phyloP scores from a whole-genome alignment of 2,888 invertebrate genomes.

The Deroplatys truncata region DNA sequence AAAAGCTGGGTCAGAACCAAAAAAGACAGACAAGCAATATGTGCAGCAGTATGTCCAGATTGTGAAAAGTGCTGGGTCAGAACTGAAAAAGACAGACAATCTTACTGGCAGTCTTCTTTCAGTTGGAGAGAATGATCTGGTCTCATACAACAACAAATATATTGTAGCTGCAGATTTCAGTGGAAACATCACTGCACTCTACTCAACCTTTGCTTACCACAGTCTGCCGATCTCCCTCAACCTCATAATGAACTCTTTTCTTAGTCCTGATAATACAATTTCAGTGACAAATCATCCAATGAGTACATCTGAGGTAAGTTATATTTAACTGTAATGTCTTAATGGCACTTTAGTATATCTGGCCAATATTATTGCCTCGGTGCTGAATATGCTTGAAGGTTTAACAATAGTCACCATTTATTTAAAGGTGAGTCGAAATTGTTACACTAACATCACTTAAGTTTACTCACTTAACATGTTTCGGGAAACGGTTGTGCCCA shows the following conservation, averaged over 20 bases:
- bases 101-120: constrained; percentile 46
- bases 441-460: no score
- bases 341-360: no score
- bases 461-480: no score
- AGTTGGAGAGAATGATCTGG: constrained; percentile 39
- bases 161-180: constrained; percentile 51
- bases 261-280: constrained; percentile 42
- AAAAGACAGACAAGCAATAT: no score
- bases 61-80: not conserved
- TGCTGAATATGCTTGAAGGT: no score
- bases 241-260: constrained; percentile 47
- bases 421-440: no score
- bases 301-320: constrained; percentile 7
- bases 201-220: constrained; percentile 49
- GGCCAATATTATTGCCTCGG: no score
- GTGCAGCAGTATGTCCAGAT: not conserved
- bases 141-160: constrained; percentile 48
- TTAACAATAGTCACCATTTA: no score
- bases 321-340: no score
- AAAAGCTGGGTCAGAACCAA: no score
- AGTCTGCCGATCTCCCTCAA: constrained; percentile 52
- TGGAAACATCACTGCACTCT: constrained; percentile 39
- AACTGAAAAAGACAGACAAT: not conserved
- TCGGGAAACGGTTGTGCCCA: no score
- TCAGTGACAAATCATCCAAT: constrained; percentile 40